Conservation (phyloP, 1,140 invertebrate genomes). For the Magallana ariakensis region DNA sequence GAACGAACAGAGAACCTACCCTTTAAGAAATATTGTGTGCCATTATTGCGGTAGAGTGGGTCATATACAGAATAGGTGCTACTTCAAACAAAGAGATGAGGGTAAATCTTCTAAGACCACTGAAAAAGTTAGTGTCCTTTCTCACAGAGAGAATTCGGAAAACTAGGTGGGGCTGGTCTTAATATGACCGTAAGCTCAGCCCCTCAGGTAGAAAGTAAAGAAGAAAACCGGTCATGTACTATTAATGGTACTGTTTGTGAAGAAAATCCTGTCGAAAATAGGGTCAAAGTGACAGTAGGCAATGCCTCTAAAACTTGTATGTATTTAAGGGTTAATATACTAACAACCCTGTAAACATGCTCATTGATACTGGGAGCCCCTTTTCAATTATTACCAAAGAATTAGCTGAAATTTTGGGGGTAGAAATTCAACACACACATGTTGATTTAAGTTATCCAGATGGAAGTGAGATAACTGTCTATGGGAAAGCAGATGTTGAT, state of each 20-base stretch:
- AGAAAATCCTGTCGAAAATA: neutral
- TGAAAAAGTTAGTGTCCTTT: neutral
- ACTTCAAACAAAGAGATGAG: neutral
- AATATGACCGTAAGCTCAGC: neutral
- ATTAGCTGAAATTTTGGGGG: neutral
- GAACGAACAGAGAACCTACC: neutral
- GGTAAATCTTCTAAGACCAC: neutral
- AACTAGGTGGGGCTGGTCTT: neutral
- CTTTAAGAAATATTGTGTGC: neutral
- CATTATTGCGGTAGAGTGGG: neutral
- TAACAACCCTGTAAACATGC: neutral
- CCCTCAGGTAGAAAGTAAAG: neutral
- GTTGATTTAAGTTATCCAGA: neutral
- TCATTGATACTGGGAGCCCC: slow-evolving; percentile 13
- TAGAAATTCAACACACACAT: neutral
- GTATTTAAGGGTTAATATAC: neutral
- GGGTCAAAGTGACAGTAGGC: neutral
- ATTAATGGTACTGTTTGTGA: neutral
- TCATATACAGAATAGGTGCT: neutral
- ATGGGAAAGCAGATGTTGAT: slow-evolving; percentile 6
- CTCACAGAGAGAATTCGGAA: neutral
- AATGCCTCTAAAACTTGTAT: neutral
- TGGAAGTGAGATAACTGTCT: slow-evolving; percentile 11
- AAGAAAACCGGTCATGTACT: neutral
- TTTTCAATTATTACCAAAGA: slow-evolving; percentile 9